Evolutionary conservation across 2,888 invertebrate genomes (phyloP).

Genomic region (Cryptosula pallasiana): DNA sequence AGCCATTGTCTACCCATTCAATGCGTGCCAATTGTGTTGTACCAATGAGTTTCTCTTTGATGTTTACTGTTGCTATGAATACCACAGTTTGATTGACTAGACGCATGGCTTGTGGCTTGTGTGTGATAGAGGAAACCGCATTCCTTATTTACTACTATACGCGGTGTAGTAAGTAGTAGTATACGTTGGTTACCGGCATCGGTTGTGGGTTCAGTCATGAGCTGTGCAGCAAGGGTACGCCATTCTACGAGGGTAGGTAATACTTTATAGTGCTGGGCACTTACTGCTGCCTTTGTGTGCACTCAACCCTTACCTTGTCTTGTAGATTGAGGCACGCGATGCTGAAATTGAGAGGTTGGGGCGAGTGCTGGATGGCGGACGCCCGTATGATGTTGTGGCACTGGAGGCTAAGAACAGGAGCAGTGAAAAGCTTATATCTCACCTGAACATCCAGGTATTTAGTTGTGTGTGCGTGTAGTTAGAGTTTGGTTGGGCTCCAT

Average conservation of each 20-base stretch:
- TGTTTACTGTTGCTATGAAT: constrained; percentile 15
- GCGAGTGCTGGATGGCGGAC: constrained; percentile 50
- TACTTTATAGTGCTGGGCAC: too few species aligned
- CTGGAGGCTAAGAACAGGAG: constrained; percentile 50
- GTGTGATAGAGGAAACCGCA: not conserved
- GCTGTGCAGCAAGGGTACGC: not conserved
- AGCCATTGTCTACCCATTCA: not conserved
- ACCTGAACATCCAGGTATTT: constrained; percentile 53
- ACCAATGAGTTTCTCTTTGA: not conserved
- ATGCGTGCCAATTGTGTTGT: not conserved
- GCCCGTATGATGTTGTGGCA: constrained; percentile 51
- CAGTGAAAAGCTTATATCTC: constrained; percentile 51
- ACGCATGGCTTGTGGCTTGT: not conserved
- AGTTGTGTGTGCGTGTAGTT: too few species aligned
- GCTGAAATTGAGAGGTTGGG: constrained; percentile 51
- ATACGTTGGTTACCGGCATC: not conserved
- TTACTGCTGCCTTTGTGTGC: too few species aligned
- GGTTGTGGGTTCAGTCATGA: not conserved
- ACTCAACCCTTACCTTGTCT: too few species aligned
- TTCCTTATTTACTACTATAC: not conserved
- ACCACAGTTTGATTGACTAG: not conserved
- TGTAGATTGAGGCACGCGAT: constrained; percentile 50
- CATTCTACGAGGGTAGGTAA: not conserved
- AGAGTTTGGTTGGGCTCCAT: too few species aligned
- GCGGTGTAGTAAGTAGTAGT: not conserved